Base-by-base conservation (phyloP, 1,140 invertebrate species). In the Habropoda laboriosa region DNA sequence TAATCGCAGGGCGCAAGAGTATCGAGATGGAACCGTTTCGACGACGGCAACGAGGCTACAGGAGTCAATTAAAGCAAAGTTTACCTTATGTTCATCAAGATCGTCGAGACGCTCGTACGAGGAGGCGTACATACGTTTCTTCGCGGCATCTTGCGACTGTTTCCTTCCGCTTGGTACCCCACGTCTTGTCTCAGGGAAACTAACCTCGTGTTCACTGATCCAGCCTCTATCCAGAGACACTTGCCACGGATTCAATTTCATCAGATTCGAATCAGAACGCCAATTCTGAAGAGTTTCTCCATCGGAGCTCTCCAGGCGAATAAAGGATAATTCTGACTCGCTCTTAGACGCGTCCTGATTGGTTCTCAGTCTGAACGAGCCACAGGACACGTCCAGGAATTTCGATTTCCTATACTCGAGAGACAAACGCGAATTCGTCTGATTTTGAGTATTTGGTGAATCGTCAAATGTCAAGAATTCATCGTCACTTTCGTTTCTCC, bases 391-490 rank as follows among this genome's bases (percentile, higher is more conserved):
- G 30, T 63, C n/a, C 32, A 30, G 2, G n/a, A 72, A 16, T 13
- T 61, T 74, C 7, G 38, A 78, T 21, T 51, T n/a, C n/a, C 67
- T 74, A 55, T 90, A 88, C 24, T 88, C 87, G 30, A 90, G 53
- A 0, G 85, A 91, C 10, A 91, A 32, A 18, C 80, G 83, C 0
- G 80, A 79, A 47, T 92, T 92, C 18, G 80, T 86, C 38, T 58
- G 21, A 63, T 91, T 92, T 10, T 90, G 88, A 1, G 80, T 58
- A 3, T 78, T 86, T 1, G 88, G 87, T 1, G 87, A 90, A 4
- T 81, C 85, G 40, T 88, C 85, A 38, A 67, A 38, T 3, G 2
- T 4, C 30, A 13, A 3, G 10, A n/a, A 21, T 21, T 24, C 13
- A 24, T 40, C 49, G 5, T 24, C 30, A 32, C 1, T 66, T 13